Evolutionary conservation across 1,140 invertebrate genomes (phyloP).

Genomic region (Tetragnatha versicolor): DNA sequence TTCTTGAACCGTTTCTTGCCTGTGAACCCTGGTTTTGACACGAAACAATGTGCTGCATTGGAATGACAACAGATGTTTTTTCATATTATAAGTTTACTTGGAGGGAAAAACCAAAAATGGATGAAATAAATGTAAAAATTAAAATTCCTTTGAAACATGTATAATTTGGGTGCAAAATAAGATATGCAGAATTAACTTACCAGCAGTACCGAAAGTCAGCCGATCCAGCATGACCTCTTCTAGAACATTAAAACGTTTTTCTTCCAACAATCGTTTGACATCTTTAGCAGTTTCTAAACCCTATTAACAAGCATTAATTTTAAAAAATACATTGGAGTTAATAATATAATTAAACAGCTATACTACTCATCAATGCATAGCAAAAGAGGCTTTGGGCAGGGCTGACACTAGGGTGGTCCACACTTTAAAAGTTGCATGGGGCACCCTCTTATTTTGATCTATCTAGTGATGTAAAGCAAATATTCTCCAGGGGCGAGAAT

Average conservation of each 20-base stretch:
- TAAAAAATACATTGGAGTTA: too few species aligned
- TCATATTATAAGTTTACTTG: background rate
- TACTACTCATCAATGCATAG: too few species aligned
- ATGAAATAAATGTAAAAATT: background rate
- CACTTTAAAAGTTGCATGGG: too few species aligned
- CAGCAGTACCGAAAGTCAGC: slow-evolving; percentile 40
- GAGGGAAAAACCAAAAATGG: background rate
- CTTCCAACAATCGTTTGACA: background rate
- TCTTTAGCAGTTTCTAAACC: background rate
- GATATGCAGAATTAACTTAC: background rate
- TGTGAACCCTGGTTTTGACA: slow-evolving; percentile 85
- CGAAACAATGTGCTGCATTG: background rate
- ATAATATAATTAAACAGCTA: too few species aligned
- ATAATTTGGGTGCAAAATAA: background rate
- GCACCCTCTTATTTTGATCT: too few species aligned
- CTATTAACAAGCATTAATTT: too few species aligned
- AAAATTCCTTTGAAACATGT: background rate
- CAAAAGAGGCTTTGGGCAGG: too few species aligned
- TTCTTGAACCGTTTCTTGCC: too few species aligned
- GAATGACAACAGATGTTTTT: background rate
- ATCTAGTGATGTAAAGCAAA: too few species aligned
- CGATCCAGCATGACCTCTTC: slow-evolving; percentile 28
- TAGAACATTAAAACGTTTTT: slow-evolving; percentile 2
- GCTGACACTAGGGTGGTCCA: too few species aligned
- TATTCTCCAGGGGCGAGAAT: too few species aligned